Percentiles rank a stretch among this genome's conserved stretches.
Conservation (phyloP, 1,140 invertebrate genomes). For the Calephelis nemesis region DNA sequence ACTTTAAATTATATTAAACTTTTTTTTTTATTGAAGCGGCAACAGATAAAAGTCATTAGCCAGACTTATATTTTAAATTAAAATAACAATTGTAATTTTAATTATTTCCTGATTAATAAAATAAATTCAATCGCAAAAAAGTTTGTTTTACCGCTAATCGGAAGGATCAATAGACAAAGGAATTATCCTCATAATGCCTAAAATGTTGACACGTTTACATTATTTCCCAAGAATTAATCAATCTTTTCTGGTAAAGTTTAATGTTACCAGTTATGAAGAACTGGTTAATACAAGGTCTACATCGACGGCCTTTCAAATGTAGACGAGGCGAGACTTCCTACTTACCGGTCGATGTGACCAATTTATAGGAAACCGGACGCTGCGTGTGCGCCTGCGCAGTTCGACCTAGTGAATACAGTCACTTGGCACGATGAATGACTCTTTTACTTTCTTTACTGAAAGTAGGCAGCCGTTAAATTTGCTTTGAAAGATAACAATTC, state of each 20-base stretch:
- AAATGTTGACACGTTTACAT: constrained; percentile 3
- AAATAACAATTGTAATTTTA: no score
- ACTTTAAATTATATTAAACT: no score
- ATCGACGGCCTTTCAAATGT: constrained; percentile 27
- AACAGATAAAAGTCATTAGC: no score
- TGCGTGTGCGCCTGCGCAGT: constrained; percentile 28
- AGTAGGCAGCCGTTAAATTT: constrained; percentile 28
- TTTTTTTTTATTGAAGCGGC: no score
- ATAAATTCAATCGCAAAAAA: no score
- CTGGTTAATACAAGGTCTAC: constrained; percentile 29
- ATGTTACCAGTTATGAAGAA: constrained; percentile 14
- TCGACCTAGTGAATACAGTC: constrained; percentile 60
- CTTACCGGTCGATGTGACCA: constrained; percentile 71
- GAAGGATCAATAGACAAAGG: no score
- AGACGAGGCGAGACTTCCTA: constrained; percentile 55
- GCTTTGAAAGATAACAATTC: background rate
- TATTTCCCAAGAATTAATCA: constrained; percentile 10
- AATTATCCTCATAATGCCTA: no score
- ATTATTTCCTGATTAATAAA: no score
- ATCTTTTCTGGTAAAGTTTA: constrained; percentile 9
- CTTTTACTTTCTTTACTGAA: constrained; percentile 70
- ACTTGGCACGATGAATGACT: constrained; percentile 52
- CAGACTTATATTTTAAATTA: no score
- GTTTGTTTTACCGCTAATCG: no score
- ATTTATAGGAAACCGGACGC: constrained; percentile 71